Evolutionary conservation across 2,888 invertebrate genomes (phyloP).

Genomic region (Athalia rosae): DNA sequence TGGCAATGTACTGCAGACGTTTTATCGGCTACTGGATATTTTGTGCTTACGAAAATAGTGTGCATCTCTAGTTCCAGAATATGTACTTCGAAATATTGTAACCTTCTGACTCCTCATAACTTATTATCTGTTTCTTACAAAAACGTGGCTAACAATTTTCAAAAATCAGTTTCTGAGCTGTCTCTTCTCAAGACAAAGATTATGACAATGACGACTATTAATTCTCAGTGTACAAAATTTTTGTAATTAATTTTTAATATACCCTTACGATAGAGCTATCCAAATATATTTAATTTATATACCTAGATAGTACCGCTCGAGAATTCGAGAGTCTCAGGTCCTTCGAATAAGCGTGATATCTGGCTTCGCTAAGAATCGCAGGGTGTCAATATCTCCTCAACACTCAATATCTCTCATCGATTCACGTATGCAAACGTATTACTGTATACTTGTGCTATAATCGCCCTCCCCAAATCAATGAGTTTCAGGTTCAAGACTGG

Average conservation of each 20-base stretch:
- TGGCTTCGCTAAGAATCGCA: neutral
- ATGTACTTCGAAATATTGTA: slow-evolving; percentile 1
- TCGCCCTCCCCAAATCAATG: slow-evolving; percentile 1
- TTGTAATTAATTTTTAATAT: slow-evolving; percentile 25
- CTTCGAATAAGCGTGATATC: neutral
- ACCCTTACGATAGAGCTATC: slow-evolving; percentile 34
- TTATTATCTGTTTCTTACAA: neutral
- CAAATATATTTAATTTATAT: slow-evolving; percentile 19
- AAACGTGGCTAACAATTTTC: neutral
- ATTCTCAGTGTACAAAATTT: slow-evolving; percentile 38
- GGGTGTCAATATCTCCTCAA: slow-evolving; percentile 3
- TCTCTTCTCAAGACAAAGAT: slow-evolving; percentile 10
- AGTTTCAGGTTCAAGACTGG: neutral
- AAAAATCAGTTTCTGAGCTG: neutral
- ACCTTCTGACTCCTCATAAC: neutral
- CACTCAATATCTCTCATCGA: slow-evolving; percentile 16
- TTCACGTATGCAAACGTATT: neutral
- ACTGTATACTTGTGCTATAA: slow-evolving; percentile 20
- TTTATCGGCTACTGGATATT: slow-evolving; percentile 8
- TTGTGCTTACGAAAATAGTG: slow-evolving; percentile 23
- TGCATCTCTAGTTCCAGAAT: slow-evolving; percentile 15
- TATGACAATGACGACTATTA: slow-evolving; percentile 3
- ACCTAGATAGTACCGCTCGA: slow-evolving; percentile 19
- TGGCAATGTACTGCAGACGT: neutral
- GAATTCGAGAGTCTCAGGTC: neutral